Evolutionary conservation across 2,797 vertebrate genomes (phyloP), one percentile per base, ranked within the genome.

Genomic region (Sylvia borin): DNA sequence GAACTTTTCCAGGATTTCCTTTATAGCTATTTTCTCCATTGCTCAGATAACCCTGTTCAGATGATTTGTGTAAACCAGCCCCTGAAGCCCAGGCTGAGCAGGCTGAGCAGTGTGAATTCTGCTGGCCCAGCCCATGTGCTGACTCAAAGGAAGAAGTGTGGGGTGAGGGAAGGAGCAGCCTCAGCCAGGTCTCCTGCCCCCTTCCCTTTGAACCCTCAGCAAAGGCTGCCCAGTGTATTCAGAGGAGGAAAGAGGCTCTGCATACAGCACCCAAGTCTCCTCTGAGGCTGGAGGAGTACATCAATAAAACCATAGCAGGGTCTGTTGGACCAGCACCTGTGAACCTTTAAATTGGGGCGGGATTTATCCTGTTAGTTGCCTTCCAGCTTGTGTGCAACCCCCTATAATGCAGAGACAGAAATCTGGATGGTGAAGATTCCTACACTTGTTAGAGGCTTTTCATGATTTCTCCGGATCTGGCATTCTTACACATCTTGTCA

Each of bases 81-180:
- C 22, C 47, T 13, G 38, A 60, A 7, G 4, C 38, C 9, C 43
- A 42, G 45, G 54, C 29, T 85, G 57, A 50, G 53, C 43, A 42
- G 45, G 54, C 29, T 85, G 57, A 50, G 53, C 50, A 64, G 11
- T 1, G 38, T 0, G 11, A 38, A 12, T 29, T 9, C 50, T 61
- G n/a, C 77, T 34, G 45, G 38, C 29, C 21, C 58, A 74, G 29
- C n/a, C 32, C 3, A 0, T 0, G 0, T 0, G 1, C 5, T 1
- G 9, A 6, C 40, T n/a, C 14, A 4, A 24, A 31, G 29, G 38
- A 47, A 72, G 64, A 4, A 79, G 47, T 1, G 2, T 0, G 0
- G 4, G 5, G 16, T 19, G 43, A 76, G 60, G 31, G 67, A 51
- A 62, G 34, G 50, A 19, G 11, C 32, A 78, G 47, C 8, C 51